Percentiles rank a stretch among this genome's conserved stretches.
Conservation (phyloP, 2,888 invertebrate species). For the Drosophila nigricruria region DNA sequence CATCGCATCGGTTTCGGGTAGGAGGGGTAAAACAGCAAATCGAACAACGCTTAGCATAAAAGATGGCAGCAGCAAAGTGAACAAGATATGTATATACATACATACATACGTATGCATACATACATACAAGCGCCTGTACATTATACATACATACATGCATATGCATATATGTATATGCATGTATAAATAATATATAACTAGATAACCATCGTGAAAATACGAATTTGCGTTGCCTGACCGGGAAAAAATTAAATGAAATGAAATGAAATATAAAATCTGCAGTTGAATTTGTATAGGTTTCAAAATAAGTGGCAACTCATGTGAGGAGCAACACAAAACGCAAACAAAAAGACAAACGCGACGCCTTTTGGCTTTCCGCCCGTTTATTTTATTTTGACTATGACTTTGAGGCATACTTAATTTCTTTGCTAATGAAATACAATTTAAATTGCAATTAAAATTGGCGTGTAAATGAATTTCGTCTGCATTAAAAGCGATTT, state of each 20-base stretch:
- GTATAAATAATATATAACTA: slow-evolving; percentile 26
- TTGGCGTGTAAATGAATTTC: slow-evolving; percentile 21
- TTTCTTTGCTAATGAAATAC: slow-evolving; percentile 35
- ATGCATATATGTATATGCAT: slow-evolving; percentile 18
- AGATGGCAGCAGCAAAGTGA: slow-evolving; percentile 78
- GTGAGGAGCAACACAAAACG: slow-evolving; percentile 52
- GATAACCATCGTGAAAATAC: slow-evolving; percentile 20
- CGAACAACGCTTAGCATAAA: slow-evolving; percentile 75
- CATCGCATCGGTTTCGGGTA: slow-evolving; percentile 55
- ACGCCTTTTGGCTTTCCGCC: slow-evolving; percentile 60
- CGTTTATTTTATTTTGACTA: slow-evolving; percentile 53
- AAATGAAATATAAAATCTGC: slow-evolving; percentile 54
- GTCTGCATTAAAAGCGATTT: slow-evolving; percentile 26
- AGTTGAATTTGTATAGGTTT: slow-evolving; percentile 50
- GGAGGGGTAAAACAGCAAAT: slow-evolving; percentile 62
- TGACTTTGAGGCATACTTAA: slow-evolving; percentile 67
- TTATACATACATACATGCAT: slow-evolving; percentile 18
- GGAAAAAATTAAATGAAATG: slow-evolving; percentile 41
- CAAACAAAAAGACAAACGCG: slow-evolving; percentile 73
- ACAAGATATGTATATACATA: slow-evolving; percentile 60
- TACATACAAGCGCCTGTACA: slow-evolving; percentile 28
- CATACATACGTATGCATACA: slow-evolving; percentile 11
- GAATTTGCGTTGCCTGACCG: slow-evolving; percentile 22
- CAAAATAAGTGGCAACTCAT: slow-evolving; percentile 75
- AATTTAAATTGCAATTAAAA: slow-evolving; percentile 21